Conservation (phyloP, 2,888 invertebrate genomes). For the Cyclophora punctaria region DNA sequence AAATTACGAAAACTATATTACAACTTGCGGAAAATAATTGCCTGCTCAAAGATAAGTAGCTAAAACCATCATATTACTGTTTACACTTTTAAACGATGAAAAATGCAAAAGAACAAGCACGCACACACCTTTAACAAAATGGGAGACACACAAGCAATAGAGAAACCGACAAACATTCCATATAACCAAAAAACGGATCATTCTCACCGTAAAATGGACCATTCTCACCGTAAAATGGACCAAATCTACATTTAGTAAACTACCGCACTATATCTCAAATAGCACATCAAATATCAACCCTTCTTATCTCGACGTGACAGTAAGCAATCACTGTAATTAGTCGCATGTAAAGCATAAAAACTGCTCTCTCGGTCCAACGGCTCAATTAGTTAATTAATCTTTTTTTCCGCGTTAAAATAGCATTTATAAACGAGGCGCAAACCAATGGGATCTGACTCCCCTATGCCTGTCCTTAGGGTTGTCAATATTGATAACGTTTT, state of each 20-base stretch:
- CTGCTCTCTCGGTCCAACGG: slow-evolving; percentile 43
- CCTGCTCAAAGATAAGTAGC: too few relatives aligned
- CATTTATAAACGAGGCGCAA: slow-evolving; percentile 68
- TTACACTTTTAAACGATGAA: too few relatives aligned
- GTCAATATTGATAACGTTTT: slow-evolving; percentile 10
- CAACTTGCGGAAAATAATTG: too few relatives aligned
- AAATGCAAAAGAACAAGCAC: too few relatives aligned
- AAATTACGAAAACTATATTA: too few relatives aligned
- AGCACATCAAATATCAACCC: too few relatives aligned
- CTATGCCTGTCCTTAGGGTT: slow-evolving; percentile 44
- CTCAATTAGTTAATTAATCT: slow-evolving; percentile 75
- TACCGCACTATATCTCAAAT: slow-evolving; percentile 6
- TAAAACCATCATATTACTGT: too few relatives aligned
- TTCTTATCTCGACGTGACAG: slow-evolving; percentile 23
- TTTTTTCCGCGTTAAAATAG: slow-evolving; percentile 74
- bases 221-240: not conserved
- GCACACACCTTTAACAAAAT: too few relatives aligned
- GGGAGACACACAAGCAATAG: too few relatives aligned
- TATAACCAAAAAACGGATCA: too few relatives aligned
- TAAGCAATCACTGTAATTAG: slow-evolving; percentile 46
- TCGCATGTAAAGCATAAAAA: slow-evolving; percentile 38
- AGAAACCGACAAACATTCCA: too few relatives aligned
- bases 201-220: too few relatives aligned
- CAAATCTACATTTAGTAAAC: not conserved
- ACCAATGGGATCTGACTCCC: slow-evolving; percentile 63